Base-by-base conservation (phyloP, 2,113 vertebrate species). In the Takifugu bimaculatus region DNA sequence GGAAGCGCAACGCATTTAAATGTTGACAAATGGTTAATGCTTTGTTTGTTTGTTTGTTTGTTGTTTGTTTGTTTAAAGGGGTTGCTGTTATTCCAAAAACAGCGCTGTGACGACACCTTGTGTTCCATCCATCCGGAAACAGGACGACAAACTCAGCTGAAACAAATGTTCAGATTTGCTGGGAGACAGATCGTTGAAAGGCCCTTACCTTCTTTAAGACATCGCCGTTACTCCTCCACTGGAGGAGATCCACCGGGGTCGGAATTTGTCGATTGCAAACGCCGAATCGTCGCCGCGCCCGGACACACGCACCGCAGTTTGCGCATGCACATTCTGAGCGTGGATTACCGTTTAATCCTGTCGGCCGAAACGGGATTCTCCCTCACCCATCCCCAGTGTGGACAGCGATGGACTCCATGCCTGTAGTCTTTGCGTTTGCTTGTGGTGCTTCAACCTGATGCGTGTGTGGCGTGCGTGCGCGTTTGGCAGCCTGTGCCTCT, bases 281-380 rank as follows among this genome's bases (percentile, higher is more conserved):
- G 51, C 29, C 48, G 68, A 28, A 13, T 14, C 35, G 61, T 51
- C 66, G 35, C 54, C 42, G 15, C 48, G 15, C 15, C 20, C 4
- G 45, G 28, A 20, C 15, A 27, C 77, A 54, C 77, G 64, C 70
- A 65, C 72, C 26, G 50, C 28, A 45, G 27, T 79, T 60, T 74
- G 83, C 83, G 83, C 87, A 81, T 85, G 85, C 80, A 78, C 86
- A 63, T 27, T 74, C 68, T 13, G 69, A 57, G 15, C 3, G 44
- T 13, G 68, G 85, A 87, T 87, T 87, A 85, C 48, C 2, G 49
- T 70, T 42, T 88, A 87, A 87, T 82, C 82, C 35, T 39, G 9
- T 39, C 35, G 7, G 5, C 70, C 7, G 39, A 2, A 20, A 20
- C 20, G 20, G 20, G 20, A 20, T 20, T 64, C 61, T 56, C 28